Conservation (phyloP, 2,113 vertebrate species). For the Aegotheles bennettii region DNA sequence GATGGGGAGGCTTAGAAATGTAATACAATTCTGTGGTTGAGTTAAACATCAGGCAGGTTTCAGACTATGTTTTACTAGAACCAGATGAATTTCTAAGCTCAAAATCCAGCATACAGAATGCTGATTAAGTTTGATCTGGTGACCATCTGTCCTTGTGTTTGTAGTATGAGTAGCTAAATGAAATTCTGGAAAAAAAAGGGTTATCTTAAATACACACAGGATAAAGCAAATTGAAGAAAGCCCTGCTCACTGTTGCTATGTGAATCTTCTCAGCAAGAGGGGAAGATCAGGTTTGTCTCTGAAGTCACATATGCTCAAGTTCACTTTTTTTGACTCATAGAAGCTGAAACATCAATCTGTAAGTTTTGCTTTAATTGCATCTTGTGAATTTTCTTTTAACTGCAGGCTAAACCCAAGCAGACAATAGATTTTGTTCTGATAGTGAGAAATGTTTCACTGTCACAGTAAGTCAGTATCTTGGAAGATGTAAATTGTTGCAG, state of each 20-base stretch:
- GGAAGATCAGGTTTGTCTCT: constrained; percentile 17
- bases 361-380: constrained; percentile 9
- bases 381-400: constrained; percentile 20
- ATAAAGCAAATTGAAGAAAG: constrained; percentile 57
- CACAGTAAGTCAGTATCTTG: not conserved
- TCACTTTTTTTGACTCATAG: constrained; percentile 12
- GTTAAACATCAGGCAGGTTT: constrained; percentile 61
- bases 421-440: not conserved
- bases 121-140: constrained; percentile 67
- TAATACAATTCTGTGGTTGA: constrained; percentile 50
- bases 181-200: constrained; percentile 48
- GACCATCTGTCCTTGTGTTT: constrained; percentile 66
- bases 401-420: not conserved
- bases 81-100: constrained; percentile 67
- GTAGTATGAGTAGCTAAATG: constrained; percentile 61
- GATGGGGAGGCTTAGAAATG: constrained; percentile 50
- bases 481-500: not conserved
- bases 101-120: constrained; percentile 56
- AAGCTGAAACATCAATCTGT: constrained; percentile 6
- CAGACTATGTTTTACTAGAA: constrained; percentile 57
- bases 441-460: not conserved
- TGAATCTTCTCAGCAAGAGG: constrained; percentile 39
- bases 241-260: constrained; percentile 39
- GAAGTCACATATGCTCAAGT: not conserved
- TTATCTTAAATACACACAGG: constrained; percentile 52